Evolutionary conservation across 2,113 vertebrate genomes (phyloP).

Genomic region (Tretioscincus oriximinensis): DNA sequence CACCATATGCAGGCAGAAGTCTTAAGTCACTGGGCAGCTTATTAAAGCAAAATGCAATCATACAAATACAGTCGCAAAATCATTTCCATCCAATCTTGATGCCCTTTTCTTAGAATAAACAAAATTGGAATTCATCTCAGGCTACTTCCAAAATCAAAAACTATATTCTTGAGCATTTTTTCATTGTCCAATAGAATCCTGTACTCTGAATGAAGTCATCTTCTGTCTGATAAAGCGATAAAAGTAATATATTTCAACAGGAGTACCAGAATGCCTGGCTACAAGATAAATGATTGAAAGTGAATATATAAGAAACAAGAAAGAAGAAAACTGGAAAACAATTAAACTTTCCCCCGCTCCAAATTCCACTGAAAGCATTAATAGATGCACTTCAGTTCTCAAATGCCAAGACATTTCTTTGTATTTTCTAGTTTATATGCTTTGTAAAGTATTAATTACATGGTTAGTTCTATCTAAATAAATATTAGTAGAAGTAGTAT

Average conservation of each 20-base stretch:
- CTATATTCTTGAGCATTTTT: background rate
- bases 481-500: too few species aligned
- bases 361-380: too few species aligned
- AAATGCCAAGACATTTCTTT: background rate
- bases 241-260: background rate
- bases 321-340: background rate
- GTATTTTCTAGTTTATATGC: too few species aligned
- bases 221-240: background rate
- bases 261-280: background rate
- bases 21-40: background rate
- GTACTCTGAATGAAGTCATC: background rate
- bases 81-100: background rate
- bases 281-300: too few species aligned
- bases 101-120: background rate
- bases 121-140: background rate
- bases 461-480: too few species aligned
- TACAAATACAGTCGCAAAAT: background rate
- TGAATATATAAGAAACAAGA: background rate
- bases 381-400: too few species aligned
- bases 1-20: background rate
- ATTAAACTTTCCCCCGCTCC: background rate
- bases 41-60: background rate
- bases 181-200: background rate
- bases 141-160: background rate
- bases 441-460: too few species aligned